These are phyloP conservation scores for Ganaspis brasiliensis DNA, from an alignment of 2,888 invertebrate genomes.

Conservation along the genomic window DNA sequence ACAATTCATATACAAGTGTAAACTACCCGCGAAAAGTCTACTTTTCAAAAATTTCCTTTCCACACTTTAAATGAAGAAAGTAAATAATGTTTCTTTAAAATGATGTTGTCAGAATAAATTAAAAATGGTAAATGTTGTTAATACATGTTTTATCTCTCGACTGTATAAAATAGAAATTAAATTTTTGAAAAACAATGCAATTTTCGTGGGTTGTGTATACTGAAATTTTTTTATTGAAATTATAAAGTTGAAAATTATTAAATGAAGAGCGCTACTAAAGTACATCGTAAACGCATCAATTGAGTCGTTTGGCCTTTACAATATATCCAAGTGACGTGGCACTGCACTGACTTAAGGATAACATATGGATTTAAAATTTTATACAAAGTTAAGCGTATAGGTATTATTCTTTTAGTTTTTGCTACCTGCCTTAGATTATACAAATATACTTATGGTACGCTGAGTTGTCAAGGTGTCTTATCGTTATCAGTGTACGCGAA, in stretches of 20 bases:
- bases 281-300: background rate
- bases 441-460: slow-evolving; percentile 41
- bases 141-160: too few species aligned
- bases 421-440: slow-evolving; percentile 49
- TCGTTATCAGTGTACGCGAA: slow-evolving; percentile 40
- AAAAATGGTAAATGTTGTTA: too few species aligned
- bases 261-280: background rate
- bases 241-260: background rate
- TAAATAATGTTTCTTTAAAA: too few species aligned
- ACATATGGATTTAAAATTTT: slow-evolving; percentile 61
- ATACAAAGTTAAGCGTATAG: slow-evolving; percentile 66
- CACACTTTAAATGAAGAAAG: too few species aligned
- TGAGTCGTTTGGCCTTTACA: slow-evolving; percentile 14
- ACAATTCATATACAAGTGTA: slow-evolving; percentile 1
- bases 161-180: too few species aligned
- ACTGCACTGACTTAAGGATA: slow-evolving; percentile 17
- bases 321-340: slow-evolving; percentile 32
- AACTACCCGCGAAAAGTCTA: too few species aligned
- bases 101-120: too few species aligned
- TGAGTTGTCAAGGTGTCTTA: slow-evolving; percentile 16
- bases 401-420: slow-evolving; percentile 48
- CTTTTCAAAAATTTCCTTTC: too few species aligned
- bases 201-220: background rate
- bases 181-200: background rate
- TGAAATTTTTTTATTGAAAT: background rate